A percentile compares a stretch with the other conserved stretches of the same genome.
These are phyloP conservation scores for Bettongia penicillata DNA, from an alignment of 2,113 vertebrate genomes.

Conservation along the genomic window DNA sequence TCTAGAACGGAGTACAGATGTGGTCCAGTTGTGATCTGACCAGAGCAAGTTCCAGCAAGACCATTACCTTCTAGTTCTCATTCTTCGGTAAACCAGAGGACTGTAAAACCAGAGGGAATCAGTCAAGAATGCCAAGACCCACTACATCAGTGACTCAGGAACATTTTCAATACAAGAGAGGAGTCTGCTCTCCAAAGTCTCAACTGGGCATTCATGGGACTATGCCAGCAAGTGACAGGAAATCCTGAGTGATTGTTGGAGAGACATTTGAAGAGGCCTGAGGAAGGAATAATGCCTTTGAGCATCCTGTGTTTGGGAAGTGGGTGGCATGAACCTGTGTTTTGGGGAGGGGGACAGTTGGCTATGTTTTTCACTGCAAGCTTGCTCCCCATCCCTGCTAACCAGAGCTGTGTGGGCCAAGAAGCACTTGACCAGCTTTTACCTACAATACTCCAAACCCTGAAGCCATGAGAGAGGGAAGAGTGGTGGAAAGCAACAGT, in stretches of 20 bases:
- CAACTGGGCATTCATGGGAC: neutral
- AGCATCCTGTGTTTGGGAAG: neutral
- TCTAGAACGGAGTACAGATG: neutral
- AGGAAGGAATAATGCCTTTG: neutral
- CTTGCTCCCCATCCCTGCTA: neutral
- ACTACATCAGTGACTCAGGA: neutral
- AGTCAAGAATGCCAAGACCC: neutral
- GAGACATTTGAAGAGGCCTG: neutral
- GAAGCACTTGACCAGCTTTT: slow-evolving; percentile 37
- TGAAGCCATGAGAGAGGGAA: neutral
- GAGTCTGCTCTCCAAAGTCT: neutral
- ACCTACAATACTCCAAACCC: slow-evolving; percentile 34
- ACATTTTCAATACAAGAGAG: neutral
- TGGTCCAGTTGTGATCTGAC: neutral
- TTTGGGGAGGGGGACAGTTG: neutral
- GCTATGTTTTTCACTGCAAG: neutral
- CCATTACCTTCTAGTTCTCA: neutral
- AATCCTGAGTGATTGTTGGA: neutral
- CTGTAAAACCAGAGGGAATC: neutral
- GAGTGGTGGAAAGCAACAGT: neutral
- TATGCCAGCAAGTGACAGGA: neutral
- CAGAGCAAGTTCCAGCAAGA: neutral
- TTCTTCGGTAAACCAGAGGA: neutral
- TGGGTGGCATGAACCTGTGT: neutral
- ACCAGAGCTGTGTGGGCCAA: neutral